These are phyloP conservation scores for Typhlomys cinereus DNA, from an alignment of 2,113 vertebrate species.

Conservation along the genomic window DNA sequence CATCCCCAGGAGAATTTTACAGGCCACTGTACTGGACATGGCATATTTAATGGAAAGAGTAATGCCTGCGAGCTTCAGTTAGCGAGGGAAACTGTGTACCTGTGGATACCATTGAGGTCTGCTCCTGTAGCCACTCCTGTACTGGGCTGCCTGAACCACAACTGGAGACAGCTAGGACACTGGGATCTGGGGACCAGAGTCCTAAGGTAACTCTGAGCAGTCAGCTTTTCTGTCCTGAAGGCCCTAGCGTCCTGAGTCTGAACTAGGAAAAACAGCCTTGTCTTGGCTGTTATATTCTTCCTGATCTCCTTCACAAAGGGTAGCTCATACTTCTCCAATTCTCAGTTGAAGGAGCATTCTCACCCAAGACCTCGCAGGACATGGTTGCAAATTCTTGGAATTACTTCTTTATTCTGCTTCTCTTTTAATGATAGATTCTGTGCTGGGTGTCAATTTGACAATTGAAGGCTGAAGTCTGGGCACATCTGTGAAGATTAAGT, in stretches of 20 bases:
- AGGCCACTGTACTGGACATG: too few species aligned
- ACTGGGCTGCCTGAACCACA: background rate
- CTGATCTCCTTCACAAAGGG: background rate
- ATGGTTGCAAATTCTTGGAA: background rate
- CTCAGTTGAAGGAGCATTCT: background rate
- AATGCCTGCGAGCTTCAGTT: too few species aligned
- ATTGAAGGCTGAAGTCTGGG: too few species aligned
- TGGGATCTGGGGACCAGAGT: background rate
- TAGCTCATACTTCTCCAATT: background rate
- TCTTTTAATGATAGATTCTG: background rate
- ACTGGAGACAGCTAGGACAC: background rate
- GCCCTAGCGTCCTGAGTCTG: background rate
- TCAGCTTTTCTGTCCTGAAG: background rate
- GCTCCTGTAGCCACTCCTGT: background rate
- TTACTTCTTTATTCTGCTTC: background rate
- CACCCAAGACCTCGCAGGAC: background rate
- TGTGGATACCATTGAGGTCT: background rate
- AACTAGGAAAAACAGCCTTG: background rate
- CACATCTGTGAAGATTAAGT: too few species aligned
- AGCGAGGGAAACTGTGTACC: too few species aligned
- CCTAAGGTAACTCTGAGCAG: background rate
- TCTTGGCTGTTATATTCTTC: too few species aligned
- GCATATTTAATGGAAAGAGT: too few species aligned
- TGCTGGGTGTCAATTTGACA: too few species aligned
- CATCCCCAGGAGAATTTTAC: too few species aligned